Evolutionary conservation across 2,113 vertebrate species (phyloP), one percentile per base, ranked within the genome.

Genomic region (Agapornis roseicollis): DNA sequence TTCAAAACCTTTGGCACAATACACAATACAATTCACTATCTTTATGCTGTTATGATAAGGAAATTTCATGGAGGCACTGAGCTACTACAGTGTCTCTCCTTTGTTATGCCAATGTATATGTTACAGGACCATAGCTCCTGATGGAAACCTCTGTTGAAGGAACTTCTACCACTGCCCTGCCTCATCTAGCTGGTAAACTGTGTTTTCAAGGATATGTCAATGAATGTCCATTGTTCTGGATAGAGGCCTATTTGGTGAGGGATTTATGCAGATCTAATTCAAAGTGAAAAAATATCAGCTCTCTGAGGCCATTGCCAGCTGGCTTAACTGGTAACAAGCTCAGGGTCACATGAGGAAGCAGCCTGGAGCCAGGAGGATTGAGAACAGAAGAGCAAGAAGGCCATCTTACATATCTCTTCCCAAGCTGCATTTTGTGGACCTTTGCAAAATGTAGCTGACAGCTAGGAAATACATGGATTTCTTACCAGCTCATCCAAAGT

Each of bases 321-420:
- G 79, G 33, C 71, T 93, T 7, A 74, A 73, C 8, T 24, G 31
- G 27, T 58, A 88, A 80, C 20, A 91, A 49, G 46, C 50, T 61
- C 60, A 49, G 5, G 4, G 64, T 89, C 71, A 60, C 58, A 66
- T 0, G 2, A 85, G 64, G 64, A 90, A 94, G 77, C 64, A 70
- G 37, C 19, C 42, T 53, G 19, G 39, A 91, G 35, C 88, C 88
- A 85, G 53, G 72, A 74, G 82, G 70, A 80, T 22, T 55, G 60
- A 94, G 76, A 94, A 60, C 76, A 96, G 74, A 91, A 91, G 50
- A 52, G 14, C 64, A 83, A 29, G 70, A 91, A 80, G 39, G 68
- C 20, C 47, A 31, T 66, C 1, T 85, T 63, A 60, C 12, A 64
- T 44, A 66, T 53, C 53, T 11, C 19, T 68, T 91, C 53, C 71